phyloP scores from a whole-genome alignment of 2,888 invertebrate genomes.

The Colostygia pectinataria region DNA sequence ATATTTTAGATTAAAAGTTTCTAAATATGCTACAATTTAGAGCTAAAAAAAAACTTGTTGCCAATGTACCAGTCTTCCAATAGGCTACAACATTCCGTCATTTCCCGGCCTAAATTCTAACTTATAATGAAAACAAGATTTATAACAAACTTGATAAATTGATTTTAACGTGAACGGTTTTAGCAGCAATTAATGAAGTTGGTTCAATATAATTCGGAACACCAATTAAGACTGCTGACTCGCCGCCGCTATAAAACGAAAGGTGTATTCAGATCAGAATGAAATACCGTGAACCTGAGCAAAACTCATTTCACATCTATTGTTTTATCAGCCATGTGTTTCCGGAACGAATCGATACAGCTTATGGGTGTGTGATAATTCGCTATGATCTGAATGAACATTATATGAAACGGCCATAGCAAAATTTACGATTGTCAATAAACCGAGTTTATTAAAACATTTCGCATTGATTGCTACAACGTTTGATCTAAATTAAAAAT shows the following conservation, averaged over 20 bases:
- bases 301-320: too few species aligned
- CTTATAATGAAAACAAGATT: conserved; percentile 52
- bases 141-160: conserved; percentile 50
- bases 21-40: too few species aligned
- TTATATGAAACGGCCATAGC: conserved; percentile 53
- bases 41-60: too few species aligned
- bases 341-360: too few species aligned
- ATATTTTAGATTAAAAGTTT: too few species aligned
- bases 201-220: conserved; percentile 47
- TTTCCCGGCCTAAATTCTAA: conserved; percentile 28
- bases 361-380: too few species aligned
- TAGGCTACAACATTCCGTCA: not conserved
- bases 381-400: too few species aligned
- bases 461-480: conserved; percentile 59
- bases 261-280: too few species aligned
- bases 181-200: conserved; percentile 43
- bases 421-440: conserved; percentile 33
- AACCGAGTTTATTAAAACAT: conserved; percentile 57
- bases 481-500: conserved; percentile 53
- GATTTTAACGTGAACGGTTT: conserved; percentile 48
- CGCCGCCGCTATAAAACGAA: conserved; percentile 56
- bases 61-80: too few species aligned
- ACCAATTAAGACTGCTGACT: conserved; percentile 53
- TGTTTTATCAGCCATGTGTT: too few species aligned
- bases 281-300: too few species aligned